Evolutionary conservation across 2,888 invertebrate genomes (phyloP).

Genomic region (Lasius platythorax): DNA sequence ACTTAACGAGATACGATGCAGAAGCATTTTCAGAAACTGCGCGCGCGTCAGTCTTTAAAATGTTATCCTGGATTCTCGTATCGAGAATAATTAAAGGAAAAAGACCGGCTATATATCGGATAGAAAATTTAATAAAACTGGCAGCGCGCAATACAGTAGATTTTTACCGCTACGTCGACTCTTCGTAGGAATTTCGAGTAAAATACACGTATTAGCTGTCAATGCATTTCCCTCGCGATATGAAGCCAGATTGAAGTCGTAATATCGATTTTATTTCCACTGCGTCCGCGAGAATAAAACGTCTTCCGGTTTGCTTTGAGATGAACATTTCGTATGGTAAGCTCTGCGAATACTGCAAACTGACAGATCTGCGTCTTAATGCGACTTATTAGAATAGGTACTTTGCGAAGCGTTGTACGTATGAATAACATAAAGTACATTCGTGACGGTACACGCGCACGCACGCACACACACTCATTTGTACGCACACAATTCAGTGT

Average conservation of each 20-base stretch:
- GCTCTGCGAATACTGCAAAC: conserved; percentile 65
- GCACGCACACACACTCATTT: background rate
- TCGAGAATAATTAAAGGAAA: conserved; percentile 47
- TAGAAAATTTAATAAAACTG: conserved; percentile 44
- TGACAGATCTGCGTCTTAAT: conserved; percentile 58
- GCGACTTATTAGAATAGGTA: conserved; percentile 67
- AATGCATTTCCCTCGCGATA: conserved; percentile 42
- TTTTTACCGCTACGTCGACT: conserved; percentile 33
- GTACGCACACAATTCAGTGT: conserved; percentile 64
- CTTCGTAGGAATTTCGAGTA: conserved; percentile 36
- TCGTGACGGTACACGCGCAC: conserved; percentile 41
- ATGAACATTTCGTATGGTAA: conserved; percentile 49
- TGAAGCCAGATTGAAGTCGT: conserved; percentile 28
- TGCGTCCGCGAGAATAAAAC: conserved; percentile 27
- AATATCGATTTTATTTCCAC: conserved; percentile 45
- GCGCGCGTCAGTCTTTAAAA: conserved; percentile 26
- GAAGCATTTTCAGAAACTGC: conserved; percentile 39
- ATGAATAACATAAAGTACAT: conserved; percentile 54
- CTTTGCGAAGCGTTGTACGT: conserved; percentile 26
- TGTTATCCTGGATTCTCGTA: conserved; percentile 39
- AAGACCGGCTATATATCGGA: conserved; percentile 31
- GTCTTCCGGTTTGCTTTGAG: conserved; percentile 46
- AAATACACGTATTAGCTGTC: conserved; percentile 44
- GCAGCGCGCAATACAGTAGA: conserved; percentile 30
- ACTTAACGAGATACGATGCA: conserved; percentile 50